Base-by-base conservation (phyloP, 2,888 invertebrate genomes). In the Callinectes sapidus region DNA sequence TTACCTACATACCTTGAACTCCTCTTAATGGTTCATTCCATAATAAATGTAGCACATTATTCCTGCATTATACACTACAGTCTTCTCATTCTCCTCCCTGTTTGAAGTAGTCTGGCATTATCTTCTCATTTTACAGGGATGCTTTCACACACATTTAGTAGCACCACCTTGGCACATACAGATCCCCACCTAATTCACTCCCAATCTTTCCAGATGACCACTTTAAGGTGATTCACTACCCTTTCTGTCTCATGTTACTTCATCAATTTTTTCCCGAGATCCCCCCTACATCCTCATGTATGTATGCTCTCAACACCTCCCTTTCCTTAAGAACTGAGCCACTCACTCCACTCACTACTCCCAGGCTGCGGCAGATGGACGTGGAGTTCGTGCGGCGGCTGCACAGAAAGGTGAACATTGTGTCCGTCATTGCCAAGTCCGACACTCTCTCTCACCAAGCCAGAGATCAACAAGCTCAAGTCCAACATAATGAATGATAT, bases 351-450 rank as follows among this genome's bases (percentile, higher is more conserved):
- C n/a, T n/a, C 35, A 16, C 16, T 35, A 14, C 18, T 42, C 39
- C n/a, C 95, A 98, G 99, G 95, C 96, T 99, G 94, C 97, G 98
- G 92, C 98, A 98, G 96, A 97, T 98, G 96, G 99, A 99, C 95
- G 96, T 99, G 93, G 98, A 98, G 96, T 97, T 98, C 95, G 97
- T 99, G 97, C 97, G 97, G 95, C 97, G 98, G 94, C 96, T 99
- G 87, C 98, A 99, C 95, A 97, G 98, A 92, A 98, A 99, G 96
- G 98, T 99, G 87, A 99, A 99, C 96, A 98, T 99, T 94, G 98
- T 99, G 32, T 98, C 99, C 91, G 97, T 99, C 35, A 98, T 99
- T 95, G 98, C 98, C 90, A 99, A 99, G 96, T 98, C 99, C 0
- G 99, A 99, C 95, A 98, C 98, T 14, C 96, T n/a, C n/a, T n/a